Evolutionary conservation across 2,113 vertebrate genomes (phyloP).

Genomic region (Muntiacus muntjak): DNA sequence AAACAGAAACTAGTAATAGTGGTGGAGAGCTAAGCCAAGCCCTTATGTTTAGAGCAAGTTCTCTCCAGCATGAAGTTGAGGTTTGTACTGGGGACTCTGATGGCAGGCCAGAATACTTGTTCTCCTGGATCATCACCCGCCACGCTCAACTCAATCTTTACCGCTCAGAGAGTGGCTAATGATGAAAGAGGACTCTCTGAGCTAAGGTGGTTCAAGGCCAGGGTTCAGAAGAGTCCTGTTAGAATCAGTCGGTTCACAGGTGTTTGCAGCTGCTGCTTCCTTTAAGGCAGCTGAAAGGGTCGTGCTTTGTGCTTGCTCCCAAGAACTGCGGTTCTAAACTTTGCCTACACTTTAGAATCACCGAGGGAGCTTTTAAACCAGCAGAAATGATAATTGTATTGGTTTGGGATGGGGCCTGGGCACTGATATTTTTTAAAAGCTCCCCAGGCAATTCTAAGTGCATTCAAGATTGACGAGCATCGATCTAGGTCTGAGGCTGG

Average conservation of each 20-base stretch:
- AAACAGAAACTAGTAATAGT: background rate
- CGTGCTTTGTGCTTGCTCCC: background rate
- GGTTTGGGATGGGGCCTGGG: background rate
- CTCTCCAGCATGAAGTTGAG: background rate
- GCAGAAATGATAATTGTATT: background rate
- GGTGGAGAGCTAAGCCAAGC: background rate
- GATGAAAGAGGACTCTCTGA: background rate
- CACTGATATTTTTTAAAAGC: background rate
- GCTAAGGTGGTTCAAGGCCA: background rate
- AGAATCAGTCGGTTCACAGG: background rate
- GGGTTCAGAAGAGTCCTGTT: background rate
- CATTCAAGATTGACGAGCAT: background rate
- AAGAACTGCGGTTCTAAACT: background rate
- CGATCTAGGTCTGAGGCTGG: background rate
- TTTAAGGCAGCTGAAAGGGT: background rate
- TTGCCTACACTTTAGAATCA: background rate
- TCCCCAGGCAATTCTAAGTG: slow-evolving; percentile 34
- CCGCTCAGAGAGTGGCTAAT: background rate
- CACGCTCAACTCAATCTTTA: background rate
- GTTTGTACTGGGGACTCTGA: background rate
- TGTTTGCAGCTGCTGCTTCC: background rate
- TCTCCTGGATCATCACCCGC: background rate
- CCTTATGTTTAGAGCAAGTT: background rate
- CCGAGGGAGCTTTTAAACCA: slow-evolving; percentile 1
- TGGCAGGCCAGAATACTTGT: background rate